Percentiles rank a stretch among this genome's conserved stretches.
These are phyloP conservation scores for Pandemis corylana DNA, from an alignment of 2,888 invertebrate species.

Conservation along the genomic window DNA sequence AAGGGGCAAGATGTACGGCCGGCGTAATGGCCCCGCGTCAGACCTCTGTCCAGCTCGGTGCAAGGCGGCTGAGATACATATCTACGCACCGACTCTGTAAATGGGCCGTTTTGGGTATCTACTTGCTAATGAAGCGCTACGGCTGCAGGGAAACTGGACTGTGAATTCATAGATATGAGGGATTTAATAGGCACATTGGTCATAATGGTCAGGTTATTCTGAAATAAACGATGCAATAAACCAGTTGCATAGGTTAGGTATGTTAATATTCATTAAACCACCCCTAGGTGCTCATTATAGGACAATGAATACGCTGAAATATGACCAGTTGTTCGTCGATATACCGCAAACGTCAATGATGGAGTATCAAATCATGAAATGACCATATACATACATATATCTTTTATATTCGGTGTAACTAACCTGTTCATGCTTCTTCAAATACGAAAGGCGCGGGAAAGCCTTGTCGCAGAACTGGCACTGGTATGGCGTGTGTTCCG, in stretches of 20 bases:
- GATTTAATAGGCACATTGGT: slow-evolving; percentile 69
- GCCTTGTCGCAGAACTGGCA: slow-evolving; percentile 97
- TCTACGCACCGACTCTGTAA: slow-evolving; percentile 80
- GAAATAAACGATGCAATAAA: slow-evolving; percentile 49
- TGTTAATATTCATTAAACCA: slow-evolving; percentile 4
- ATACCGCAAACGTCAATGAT: too few relatives aligned
- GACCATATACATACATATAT: too few relatives aligned
- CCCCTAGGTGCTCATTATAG: background rate
- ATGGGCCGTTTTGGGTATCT: slow-evolving; percentile 83
- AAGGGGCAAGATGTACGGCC: slow-evolving; percentile 80
- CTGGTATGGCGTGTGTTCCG: slow-evolving; percentile 92
- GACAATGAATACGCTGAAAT: background rate
- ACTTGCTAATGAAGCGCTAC: slow-evolving; percentile 80
- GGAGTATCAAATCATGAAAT: too few relatives aligned
- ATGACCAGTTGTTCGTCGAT: too few relatives aligned
- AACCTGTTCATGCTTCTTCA: slow-evolving; percentile 97
- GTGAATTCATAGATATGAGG: slow-evolving; percentile 76
- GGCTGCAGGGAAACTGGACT: slow-evolving; percentile 73
- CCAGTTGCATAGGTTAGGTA: slow-evolving; percentile 13
- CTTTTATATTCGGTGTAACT: slow-evolving; percentile 45
- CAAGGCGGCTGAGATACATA: slow-evolving; percentile 79
- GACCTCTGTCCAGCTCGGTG: slow-evolving; percentile 63
- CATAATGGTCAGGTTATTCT: slow-evolving; percentile 66
- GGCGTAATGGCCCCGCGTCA: slow-evolving; percentile 79
- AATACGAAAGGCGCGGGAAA: slow-evolving; percentile 93